A percentile compares a stretch with the other conserved stretches of the same genome.
Conservation (phyloP, 64 coral and sea anemone genomes). For the Montipora efflorescens region DNA sequence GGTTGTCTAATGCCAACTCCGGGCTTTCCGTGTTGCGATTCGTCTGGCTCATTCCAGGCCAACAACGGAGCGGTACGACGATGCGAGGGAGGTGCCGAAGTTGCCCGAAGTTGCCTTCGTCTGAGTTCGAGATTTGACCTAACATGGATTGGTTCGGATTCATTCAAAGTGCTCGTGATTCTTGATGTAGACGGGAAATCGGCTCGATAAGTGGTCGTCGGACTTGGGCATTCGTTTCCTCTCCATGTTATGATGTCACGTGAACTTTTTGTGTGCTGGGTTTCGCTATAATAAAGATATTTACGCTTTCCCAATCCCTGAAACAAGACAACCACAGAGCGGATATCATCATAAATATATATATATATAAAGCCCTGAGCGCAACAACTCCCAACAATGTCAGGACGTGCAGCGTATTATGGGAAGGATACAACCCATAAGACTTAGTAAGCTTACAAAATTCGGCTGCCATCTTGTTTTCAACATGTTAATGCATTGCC, state of each 20-base stretch:
- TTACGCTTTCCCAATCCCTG: constrained; percentile 72
- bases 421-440: no score
- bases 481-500: no score
- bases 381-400: no score
- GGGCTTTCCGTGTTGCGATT: not conserved
- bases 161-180: constrained; percentile 24
- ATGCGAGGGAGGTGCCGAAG: constrained; percentile 65
- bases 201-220: constrained; percentile 43
- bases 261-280: constrained; percentile 56
- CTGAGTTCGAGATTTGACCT: constrained; percentile 61
- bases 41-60: constrained; percentile 2
- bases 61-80: constrained; percentile 60
- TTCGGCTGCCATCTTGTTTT: no score
- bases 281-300: constrained; percentile 14
- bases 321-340: not conserved
- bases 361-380: no score
- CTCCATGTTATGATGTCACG: constrained; percentile 65
- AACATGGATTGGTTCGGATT: constrained; percentile 64
- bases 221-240: constrained; percentile 50
- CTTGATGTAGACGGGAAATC: no score
- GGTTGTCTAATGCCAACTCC: constrained; percentile 32
- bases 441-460: no score
- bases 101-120: constrained; percentile 61
- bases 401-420: no score
- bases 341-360: no score